Conservation (phyloP, 1,140 invertebrate genomes). For the Heliconius congener region DNA sequence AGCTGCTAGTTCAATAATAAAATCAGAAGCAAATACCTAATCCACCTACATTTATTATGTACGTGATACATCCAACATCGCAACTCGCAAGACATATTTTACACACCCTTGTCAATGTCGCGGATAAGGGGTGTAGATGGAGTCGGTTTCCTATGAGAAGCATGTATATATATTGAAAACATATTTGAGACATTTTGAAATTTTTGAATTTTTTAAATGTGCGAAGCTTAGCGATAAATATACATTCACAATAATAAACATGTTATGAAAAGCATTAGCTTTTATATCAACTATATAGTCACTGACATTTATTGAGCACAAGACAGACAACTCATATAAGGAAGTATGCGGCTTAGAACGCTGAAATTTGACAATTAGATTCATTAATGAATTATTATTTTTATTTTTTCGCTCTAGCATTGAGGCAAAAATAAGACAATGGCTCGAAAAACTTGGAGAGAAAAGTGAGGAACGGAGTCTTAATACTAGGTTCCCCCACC, state of each 20-base stretch:
- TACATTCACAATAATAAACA: not conserved
- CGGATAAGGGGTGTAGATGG: conserved; percentile 21
- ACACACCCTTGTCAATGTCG: conserved; percentile 55
- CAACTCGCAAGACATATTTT: conserved; percentile 42
- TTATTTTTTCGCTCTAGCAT: no score
- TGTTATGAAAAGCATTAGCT: not conserved
- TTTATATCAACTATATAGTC: no score
- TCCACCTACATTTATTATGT: conserved; percentile 28
- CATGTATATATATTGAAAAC: not conserved
- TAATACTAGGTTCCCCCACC: no score
- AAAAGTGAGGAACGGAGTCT: no score
- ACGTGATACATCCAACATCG: conserved; percentile 21
- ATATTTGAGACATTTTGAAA: not conserved
- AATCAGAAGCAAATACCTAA: not conserved
- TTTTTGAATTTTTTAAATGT: not conserved
- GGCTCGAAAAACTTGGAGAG: no score
- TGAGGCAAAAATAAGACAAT: no score
- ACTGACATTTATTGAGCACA: no score
- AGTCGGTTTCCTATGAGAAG: conserved; percentile 8
- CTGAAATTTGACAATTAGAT: no score
- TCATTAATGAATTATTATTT: no score
- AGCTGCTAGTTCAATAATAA: not conserved
- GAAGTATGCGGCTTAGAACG: no score
- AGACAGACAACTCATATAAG: no score
- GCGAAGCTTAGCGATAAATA: not conserved